phyloP scores from a whole-genome alignment of 2,797 vertebrate genomes.

The Valencia hispanica region DNA sequence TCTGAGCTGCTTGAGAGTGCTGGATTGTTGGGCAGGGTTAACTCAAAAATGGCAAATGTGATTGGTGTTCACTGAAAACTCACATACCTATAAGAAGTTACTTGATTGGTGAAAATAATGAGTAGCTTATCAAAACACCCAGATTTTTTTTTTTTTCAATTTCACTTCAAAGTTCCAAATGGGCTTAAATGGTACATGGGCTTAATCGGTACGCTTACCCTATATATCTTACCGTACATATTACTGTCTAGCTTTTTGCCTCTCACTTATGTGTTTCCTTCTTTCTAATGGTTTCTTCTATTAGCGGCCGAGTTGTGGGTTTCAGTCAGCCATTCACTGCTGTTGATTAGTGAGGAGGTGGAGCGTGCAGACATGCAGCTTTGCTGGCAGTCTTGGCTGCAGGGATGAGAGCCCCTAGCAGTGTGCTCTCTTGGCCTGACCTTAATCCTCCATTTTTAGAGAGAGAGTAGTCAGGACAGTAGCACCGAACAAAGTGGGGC shows the following conservation, averaged over 20 bases:
- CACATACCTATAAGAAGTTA: too few relatives aligned
- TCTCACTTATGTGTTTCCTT: neutral
- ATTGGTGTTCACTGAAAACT: too few relatives aligned
- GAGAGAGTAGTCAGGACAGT: constrained; percentile 53
- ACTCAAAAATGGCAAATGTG: too few relatives aligned
- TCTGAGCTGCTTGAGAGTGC: too few relatives aligned
- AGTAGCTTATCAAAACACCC: too few relatives aligned
- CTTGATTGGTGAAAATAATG: too few relatives aligned
- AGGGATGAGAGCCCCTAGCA: constrained; percentile 74
- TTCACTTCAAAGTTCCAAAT: too few relatives aligned
- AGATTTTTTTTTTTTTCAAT: too few relatives aligned
- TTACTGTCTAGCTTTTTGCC: neutral
- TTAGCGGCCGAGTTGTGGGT: constrained; percentile 49
- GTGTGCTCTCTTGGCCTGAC: constrained; percentile 76
- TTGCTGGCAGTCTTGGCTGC: constrained; percentile 60
- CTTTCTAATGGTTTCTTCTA: constrained; percentile 32
- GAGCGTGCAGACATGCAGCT: constrained; percentile 54
- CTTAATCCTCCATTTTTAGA: constrained; percentile 83
- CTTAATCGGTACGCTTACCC: too few relatives aligned
- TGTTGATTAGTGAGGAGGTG: constrained; percentile 56
- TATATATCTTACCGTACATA: too few relatives aligned
- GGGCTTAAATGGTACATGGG: too few relatives aligned
- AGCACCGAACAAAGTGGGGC: constrained; percentile 66
- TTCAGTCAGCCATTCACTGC: constrained; percentile 38
- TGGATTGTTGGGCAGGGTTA: too few relatives aligned